phyloP scores from a whole-genome alignment of 2,797 vertebrate species.

The Nothura maculosa region DNA sequence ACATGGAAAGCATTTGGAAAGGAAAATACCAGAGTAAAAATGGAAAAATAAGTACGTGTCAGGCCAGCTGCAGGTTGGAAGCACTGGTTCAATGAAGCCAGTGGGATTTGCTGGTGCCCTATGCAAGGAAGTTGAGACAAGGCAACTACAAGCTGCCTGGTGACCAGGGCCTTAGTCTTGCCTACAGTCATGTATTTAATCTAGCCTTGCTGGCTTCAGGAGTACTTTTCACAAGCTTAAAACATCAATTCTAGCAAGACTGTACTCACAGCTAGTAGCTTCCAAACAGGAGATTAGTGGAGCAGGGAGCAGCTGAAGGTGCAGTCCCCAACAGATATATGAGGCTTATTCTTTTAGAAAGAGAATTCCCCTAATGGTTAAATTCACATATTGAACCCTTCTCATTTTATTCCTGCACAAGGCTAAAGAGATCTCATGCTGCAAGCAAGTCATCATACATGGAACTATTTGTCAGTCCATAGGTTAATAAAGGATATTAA shows the following conservation, averaged over 20 bases:
- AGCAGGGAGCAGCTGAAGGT: neutral
- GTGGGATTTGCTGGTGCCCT: slow-evolving; percentile 57
- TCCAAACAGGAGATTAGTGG: neutral
- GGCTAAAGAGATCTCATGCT: neutral
- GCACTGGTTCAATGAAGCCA: neutral
- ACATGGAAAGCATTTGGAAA: slow-evolving; percentile 66
- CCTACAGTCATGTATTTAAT: neutral
- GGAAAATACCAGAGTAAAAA: slow-evolving; percentile 64
- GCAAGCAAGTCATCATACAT: neutral
- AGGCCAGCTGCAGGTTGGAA: slow-evolving; percentile 62
- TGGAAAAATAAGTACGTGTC: slow-evolving; percentile 60
- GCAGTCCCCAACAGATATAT: neutral
- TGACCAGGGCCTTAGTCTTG: neutral
- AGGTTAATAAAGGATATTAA: slow-evolving; percentile 26
- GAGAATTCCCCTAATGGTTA: neutral
- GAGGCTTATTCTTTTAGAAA: neutral
- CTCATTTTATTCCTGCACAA: neutral
- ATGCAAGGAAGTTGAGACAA: neutral
- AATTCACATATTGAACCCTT: neutral
- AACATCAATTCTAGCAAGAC: neutral
- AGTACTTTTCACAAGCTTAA: slow-evolving; percentile 27
- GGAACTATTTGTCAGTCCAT: neutral
- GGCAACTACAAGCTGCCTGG: neutral
- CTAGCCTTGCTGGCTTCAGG: neutral
- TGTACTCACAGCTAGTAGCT: neutral